Evolutionary conservation across 2,797 vertebrate genomes (phyloP).

Genomic region (Galago senegalensis): DNA sequence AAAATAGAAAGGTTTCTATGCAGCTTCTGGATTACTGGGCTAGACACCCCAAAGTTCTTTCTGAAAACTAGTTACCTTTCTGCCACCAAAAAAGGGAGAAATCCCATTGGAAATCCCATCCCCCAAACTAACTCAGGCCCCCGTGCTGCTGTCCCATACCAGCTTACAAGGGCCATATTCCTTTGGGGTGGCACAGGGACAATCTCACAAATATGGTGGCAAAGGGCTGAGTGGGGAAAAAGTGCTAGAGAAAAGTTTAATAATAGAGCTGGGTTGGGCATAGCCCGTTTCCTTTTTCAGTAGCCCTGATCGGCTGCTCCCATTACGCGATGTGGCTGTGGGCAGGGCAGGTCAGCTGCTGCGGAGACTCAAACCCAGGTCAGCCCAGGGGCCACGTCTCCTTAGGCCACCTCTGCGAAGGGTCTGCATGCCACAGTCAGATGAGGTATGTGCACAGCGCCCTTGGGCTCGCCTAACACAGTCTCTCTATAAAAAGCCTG

Average conservation of each 20-base stretch:
- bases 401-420: constrained; percentile 73
- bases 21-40: not conserved
- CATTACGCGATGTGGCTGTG: constrained; percentile 43
- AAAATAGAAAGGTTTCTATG: not conserved
- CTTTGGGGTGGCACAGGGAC: constrained; percentile 47
- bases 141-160: fast-evolving
- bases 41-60: not conserved
- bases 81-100: not conserved
- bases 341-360: constrained; percentile 73
- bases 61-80: not conserved
- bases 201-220: constrained; percentile 24
- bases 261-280: constrained; percentile 78
- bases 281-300: constrained; percentile 77
- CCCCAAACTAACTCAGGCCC: not conserved
- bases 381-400: constrained; percentile 63
- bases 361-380: constrained; percentile 80
- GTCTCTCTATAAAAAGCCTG: constrained; percentile 70
- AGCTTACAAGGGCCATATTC: not conserved
- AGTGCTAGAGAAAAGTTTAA: constrained; percentile 76
- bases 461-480: not conserved
- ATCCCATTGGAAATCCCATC: not conserved
- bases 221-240: constrained; percentile 67
- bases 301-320: constrained; percentile 67
- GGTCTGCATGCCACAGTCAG: constrained; percentile 40
- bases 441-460: constrained; percentile 8